Evolutionary conservation across 2,888 invertebrate genomes (phyloP).

Genomic region (Abscondita cerata): DNA sequence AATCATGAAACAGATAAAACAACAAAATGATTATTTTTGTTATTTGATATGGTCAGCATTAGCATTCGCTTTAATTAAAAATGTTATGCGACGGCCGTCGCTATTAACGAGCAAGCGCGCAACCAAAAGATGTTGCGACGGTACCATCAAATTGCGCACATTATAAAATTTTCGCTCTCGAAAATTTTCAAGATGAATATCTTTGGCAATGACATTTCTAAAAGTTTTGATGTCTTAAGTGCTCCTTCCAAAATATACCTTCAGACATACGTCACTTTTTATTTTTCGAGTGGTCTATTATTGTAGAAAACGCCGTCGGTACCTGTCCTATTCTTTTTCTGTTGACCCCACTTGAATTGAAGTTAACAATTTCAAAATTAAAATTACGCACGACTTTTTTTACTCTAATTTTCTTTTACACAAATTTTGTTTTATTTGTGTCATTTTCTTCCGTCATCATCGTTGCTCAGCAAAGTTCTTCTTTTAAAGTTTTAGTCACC

Average conservation of each 20-base stretch:
- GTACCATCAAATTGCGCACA: slow-evolving; percentile 7
- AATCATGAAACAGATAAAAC: no score
- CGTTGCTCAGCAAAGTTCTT: slow-evolving; percentile 39
- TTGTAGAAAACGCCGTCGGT: slow-evolving; percentile 24
- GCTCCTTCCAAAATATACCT: slow-evolving; percentile 29
- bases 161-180: slow-evolving; percentile 22
- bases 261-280: slow-evolving; percentile 29
- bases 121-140: not conserved
- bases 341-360: no score
- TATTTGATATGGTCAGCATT: no score
- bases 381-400: not conserved
- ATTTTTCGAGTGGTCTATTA: slow-evolving; percentile 29
- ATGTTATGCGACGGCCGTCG: slow-evolving; percentile 13
- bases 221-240: slow-evolving; percentile 36
- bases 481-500: slow-evolving; percentile 35
- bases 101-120: not conserved
- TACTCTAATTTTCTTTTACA: slow-evolving; percentile 8
- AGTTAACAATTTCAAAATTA: not conserved
- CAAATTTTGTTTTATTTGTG: not conserved
- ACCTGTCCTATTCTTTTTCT: slow-evolving; percentile 22
- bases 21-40: no score
- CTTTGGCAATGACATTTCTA: slow-evolving; percentile 31
- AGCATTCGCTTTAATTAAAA: no score
- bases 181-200: slow-evolving; percentile 29
- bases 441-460: slow-evolving; percentile 33